Conservation (phyloP, 2,888 invertebrate genomes). For the Drosophila koepferae region DNA sequence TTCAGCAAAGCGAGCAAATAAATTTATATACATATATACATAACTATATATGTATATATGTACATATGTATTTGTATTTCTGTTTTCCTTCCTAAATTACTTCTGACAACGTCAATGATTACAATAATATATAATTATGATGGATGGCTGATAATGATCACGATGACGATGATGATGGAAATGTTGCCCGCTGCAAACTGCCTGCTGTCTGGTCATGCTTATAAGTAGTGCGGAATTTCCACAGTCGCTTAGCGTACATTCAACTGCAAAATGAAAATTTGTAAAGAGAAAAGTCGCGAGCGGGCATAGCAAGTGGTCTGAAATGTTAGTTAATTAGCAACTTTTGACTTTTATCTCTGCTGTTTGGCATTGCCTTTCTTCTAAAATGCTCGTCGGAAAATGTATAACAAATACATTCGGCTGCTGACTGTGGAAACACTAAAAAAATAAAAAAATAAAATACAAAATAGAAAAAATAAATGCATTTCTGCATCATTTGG, state of each 20-base stretch:
- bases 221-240: conserved; percentile 80
- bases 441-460: conserved; percentile 8
- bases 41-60: conserved; percentile 8
- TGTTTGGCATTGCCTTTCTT: conserved; percentile 64
- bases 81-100: conserved; percentile 68
- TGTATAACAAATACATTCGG: conserved; percentile 56
- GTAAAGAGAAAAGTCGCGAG: conserved; percentile 60
- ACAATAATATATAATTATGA: conserved; percentile 49
- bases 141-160: conserved; percentile 48
- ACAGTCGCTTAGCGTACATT: conserved; percentile 72
- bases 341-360: conserved; percentile 60
- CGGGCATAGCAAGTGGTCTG: conserved; percentile 56
- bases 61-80: conserved; percentile 7
- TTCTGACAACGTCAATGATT: conserved; percentile 68
- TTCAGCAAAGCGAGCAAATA: conserved; percentile 53
- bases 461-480: conserved; percentile 28
- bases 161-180: conserved; percentile 32
- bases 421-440: conserved; percentile 43
- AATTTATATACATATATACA: conserved; percentile 26
- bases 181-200: conserved; percentile 35
- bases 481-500: conserved; percentile 71
- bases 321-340: conserved; percentile 70
- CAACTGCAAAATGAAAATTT: conserved; percentile 65
- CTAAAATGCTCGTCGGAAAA: conserved; percentile 65
- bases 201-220: conserved; percentile 52